Evolutionary conservation across 2,113 vertebrate species (phyloP).

Genomic region (Malaclemys terrapin): DNA sequence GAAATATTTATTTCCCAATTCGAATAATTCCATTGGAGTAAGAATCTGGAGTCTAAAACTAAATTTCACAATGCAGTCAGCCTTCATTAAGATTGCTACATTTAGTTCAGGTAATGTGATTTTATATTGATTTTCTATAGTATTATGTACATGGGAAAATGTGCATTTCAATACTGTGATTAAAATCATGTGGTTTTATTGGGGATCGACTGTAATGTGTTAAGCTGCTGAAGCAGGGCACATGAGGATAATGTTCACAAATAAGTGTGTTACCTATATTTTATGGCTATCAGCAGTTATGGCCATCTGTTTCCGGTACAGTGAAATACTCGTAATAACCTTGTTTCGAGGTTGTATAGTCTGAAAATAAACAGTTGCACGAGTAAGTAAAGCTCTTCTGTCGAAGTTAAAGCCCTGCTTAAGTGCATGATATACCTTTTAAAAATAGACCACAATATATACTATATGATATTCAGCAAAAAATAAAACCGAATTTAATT

Average conservation of each 20-base stretch:
- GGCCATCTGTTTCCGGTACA: slow-evolving; percentile 71
- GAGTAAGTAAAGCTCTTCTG: slow-evolving; percentile 73
- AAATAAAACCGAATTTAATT: slow-evolving; percentile 60
- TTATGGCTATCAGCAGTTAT: slow-evolving; percentile 65
- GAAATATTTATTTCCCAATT: slow-evolving; percentile 64
- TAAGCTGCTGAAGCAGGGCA: slow-evolving; percentile 64
- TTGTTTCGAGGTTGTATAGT: slow-evolving; percentile 67
- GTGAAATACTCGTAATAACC: slow-evolving; percentile 64
- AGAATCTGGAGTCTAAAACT: slow-evolving; percentile 64
- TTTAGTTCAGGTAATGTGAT: slow-evolving; percentile 77
- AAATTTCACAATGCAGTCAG: slow-evolving; percentile 70
- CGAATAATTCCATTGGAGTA: slow-evolving; percentile 72
- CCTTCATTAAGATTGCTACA: slow-evolving; percentile 65
- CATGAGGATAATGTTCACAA: slow-evolving; percentile 63
- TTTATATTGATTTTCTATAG: slow-evolving; percentile 75
- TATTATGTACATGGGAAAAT: slow-evolving; percentile 76
- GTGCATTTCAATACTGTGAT: slow-evolving; percentile 77
- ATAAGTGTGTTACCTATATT: slow-evolving; percentile 54
- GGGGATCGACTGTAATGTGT: slow-evolving; percentile 68
- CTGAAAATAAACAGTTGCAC: slow-evolving; percentile 68
- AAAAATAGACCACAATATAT: slow-evolving; percentile 46
- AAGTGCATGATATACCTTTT: slow-evolving; percentile 77
- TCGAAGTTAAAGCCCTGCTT: slow-evolving; percentile 70
- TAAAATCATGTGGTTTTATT: slow-evolving; percentile 74
- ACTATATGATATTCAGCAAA: slow-evolving; percentile 61